Evolutionary conservation across 2,888 invertebrate species (phyloP).

Genomic region (Clepsis dumicolana): DNA sequence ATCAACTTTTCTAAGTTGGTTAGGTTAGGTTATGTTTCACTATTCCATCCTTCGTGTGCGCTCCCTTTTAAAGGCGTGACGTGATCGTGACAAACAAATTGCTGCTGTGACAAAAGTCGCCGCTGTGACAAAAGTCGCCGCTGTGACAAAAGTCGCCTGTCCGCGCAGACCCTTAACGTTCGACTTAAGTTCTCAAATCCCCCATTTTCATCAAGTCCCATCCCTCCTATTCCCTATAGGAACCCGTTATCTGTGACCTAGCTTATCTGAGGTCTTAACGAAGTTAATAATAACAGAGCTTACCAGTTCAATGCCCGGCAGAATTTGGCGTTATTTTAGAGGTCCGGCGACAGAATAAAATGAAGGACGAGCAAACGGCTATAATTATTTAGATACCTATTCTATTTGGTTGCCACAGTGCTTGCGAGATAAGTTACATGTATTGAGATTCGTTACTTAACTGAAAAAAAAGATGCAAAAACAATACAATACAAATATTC

Average conservation of each 20-base stretch:
- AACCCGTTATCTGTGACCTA: conserved; percentile 29
- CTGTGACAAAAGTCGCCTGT: no score
- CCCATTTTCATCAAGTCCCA: conserved; percentile 7
- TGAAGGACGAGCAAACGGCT: not conserved
- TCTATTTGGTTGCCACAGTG: not conserved
- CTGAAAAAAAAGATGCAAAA: no score
- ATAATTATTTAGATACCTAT: not conserved
- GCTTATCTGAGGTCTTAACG: conserved; percentile 32
- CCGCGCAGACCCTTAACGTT: conserved; percentile 19
- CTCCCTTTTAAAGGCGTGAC: no score
- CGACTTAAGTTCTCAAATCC: conserved; percentile 7
- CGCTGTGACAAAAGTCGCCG: no score
- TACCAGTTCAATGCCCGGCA: not conserved
- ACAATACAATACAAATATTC: no score
- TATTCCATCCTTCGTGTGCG: no score
- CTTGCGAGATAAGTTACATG: not conserved
- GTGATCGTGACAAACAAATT: no score
- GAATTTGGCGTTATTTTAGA: not conserved
- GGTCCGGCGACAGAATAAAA: conserved; percentile 4
- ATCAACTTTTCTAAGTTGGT: no score
- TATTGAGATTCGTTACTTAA: no score
- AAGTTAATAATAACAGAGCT: conserved; percentile 33
- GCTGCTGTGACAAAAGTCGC: no score
- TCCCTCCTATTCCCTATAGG: conserved; percentile 22
- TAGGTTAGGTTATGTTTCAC: no score